Percentiles rank a stretch among this genome's conserved stretches.
phyloP scores from a whole-genome alignment of 1,140 invertebrate species.

The Amphibalanus amphitrite region DNA sequence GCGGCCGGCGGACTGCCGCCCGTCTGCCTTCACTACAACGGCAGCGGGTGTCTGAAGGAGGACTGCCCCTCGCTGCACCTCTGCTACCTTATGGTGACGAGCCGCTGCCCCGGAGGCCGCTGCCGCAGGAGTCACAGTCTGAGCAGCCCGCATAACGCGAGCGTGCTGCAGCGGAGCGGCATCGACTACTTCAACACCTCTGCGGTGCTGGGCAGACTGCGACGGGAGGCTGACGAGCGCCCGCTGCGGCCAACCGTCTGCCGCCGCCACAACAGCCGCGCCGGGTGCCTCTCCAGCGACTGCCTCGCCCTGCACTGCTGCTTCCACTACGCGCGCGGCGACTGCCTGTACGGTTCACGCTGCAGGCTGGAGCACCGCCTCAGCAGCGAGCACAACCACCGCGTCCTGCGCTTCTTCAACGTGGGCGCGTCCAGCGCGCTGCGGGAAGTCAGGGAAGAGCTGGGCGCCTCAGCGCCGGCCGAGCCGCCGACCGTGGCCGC shows the following conservation, averaged over 20 bases:
- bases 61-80: neutral
- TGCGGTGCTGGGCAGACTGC: neutral
- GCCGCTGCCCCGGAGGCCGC: neutral
- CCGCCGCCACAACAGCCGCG: neutral
- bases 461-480: neutral
- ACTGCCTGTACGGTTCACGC: neutral
- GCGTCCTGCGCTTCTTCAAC: neutral
- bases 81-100: neutral
- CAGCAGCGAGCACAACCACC: neutral
- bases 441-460: neutral
- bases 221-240: neutral
- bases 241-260: neutral
- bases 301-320: neutral
- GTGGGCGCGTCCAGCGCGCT: neutral
- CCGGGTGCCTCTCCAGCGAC: neutral
- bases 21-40: neutral
- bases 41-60: neutral
- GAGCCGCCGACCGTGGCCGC: no score
- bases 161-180: neutral
- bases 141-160: neutral
- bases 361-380: neutral
- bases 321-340: neutral
- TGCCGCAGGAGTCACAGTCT: neutral
- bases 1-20: no score
- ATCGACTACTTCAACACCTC: neutral